These are phyloP conservation scores for Cettia cetti DNA, from an alignment of 2,113 vertebrate genomes.

Conservation along the genomic window DNA sequence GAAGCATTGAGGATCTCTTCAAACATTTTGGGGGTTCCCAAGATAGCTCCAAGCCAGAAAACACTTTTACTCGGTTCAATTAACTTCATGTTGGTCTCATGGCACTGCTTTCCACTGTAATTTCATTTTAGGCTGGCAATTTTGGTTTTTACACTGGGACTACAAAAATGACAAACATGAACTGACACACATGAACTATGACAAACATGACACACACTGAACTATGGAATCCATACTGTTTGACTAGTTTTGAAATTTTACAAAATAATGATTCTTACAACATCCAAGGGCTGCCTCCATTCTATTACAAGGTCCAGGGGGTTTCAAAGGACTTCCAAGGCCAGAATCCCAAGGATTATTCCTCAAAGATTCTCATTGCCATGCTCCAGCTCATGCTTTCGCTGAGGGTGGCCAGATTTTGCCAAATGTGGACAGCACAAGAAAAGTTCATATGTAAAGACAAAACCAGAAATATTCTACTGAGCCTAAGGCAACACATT, in stretches of 20 bases:
- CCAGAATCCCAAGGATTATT: background rate
- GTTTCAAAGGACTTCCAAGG: background rate
- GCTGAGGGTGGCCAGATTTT: background rate
- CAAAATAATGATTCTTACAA: background rate
- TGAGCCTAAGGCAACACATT: background rate
- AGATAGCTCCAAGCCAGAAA: background rate
- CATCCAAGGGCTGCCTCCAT: background rate
- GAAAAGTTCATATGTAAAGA: background rate
- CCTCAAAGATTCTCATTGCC: background rate
- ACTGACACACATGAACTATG: background rate
- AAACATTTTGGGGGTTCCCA: background rate
- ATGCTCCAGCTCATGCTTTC: background rate
- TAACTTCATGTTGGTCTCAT: background rate
- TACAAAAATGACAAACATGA: background rate
- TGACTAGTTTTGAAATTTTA: background rate
- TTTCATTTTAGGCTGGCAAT: background rate
- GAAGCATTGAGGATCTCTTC: background rate
- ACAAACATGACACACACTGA: background rate
- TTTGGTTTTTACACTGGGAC: no score
- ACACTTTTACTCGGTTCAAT: background rate
- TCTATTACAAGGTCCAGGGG: fast-evolving
- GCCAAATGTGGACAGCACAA: background rate
- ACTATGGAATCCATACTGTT: background rate
- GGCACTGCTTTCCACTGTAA: background rate
- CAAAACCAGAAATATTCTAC: background rate